Evolutionary conservation across 2,113 vertebrate genomes (phyloP).

Genomic region (Nyctereutes procyonoides): DNA sequence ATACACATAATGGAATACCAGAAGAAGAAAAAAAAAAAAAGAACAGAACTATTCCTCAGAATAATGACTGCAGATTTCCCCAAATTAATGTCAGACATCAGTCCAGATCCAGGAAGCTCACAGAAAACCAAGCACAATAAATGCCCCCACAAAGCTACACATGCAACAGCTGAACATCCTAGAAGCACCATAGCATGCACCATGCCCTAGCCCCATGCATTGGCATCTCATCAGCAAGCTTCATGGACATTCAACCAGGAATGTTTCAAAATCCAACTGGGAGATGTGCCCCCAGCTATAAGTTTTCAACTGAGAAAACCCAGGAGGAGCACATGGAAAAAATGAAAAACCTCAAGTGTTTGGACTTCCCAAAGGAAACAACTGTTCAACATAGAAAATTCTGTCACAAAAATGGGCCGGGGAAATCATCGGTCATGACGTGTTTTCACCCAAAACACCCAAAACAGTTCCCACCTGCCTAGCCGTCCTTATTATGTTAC

Average conservation of each 20-base stretch:
- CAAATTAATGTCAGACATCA: not conserved
- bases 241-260: not conserved
- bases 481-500: constrained; percentile 63
- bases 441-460: constrained; percentile 23
- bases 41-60: not conserved
- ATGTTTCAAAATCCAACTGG: not conserved
- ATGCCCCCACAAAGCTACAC: not conserved
- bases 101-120: not conserved
- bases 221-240: not conserved
- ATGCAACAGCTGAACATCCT: not conserved
- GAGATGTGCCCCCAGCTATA: not conserved
- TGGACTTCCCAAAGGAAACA: not conserved
- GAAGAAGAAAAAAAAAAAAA: not conserved
- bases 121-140: not conserved
- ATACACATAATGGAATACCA: not conserved
- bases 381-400: not conserved
- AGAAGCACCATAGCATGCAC: not conserved
- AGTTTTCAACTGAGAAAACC: not conserved
- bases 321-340: not conserved
- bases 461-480: not conserved
- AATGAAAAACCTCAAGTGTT: not conserved
- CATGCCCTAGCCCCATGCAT: not conserved
- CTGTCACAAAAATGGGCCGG: not conserved
- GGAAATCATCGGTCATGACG: not conserved
- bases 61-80: not conserved